Evolutionary conservation across 2,797 vertebrate genomes (phyloP), one percentile per base, ranked within the genome.

Genomic region (Myotis planiceps): DNA sequence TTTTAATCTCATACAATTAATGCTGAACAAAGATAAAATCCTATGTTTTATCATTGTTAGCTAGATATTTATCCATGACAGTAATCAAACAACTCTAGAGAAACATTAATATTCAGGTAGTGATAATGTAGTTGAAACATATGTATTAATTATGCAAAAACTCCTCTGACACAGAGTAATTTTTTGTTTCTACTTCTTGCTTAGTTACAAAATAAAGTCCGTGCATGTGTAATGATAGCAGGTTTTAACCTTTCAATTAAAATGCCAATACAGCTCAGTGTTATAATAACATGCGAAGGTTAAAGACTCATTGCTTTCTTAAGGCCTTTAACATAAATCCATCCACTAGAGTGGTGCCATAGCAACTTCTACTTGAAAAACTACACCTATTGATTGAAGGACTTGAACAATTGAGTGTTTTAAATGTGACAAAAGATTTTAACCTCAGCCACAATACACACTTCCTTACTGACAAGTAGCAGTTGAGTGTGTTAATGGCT

Each of bases 371-470:
- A 55, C 72, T 88, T 81, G 91, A 92, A 94, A 79, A 94, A 76
- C 58, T 74, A 0, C 88, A 90, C 58, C 47, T 96, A 71, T 14
- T 68, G 84, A 82, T 10, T 75, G 83, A 97, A 95, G 39, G 83
- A 74, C 93, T 74, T 65, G 58, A 94, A 93, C 76, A 90, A 94
- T 6, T 80, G 86, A 96, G 85, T 93, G 34, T 81, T 96, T 96
- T 82, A 96, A 95, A 94, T 71, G 94, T 94, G 95, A 97, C 92
- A 96, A 89, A 79, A 82, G 88, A 97, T 97, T 96, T 91, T 78
- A 94, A 93, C 47, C 23, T 14, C 37, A 93, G 75, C 29, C 39
- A 85, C 68, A 82, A 75, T 34, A 86, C 58, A 92, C 19, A 72
- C 63, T 51, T 92, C 23, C 71, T 90, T 39, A 69, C 72, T 96